Percentiles rank a stretch among this genome's conserved stretches.
phyloP scores from a whole-genome alignment of 2,113 vertebrate species.

The Ptychochromis oligacanthus region DNA sequence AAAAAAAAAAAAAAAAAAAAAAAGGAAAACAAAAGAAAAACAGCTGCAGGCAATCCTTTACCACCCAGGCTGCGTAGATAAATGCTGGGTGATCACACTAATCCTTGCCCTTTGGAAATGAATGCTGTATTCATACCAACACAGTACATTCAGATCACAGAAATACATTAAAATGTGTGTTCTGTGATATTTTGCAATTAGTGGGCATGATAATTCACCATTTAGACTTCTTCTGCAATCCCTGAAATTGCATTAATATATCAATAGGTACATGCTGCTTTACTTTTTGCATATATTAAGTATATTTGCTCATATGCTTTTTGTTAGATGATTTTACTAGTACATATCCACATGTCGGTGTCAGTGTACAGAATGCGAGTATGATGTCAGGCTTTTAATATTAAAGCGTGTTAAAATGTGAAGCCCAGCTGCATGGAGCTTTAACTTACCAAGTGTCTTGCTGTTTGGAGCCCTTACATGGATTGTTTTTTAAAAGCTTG shows the following conservation, averaged over 20 bases:
- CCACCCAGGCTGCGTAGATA: conserved; percentile 41
- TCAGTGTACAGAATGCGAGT: neutral
- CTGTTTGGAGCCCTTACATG: neutral
- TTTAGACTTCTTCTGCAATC: neutral
- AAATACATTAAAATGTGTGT: neutral
- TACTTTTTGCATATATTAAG: neutral
- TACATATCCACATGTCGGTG: neutral
- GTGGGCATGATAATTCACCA: neutral
- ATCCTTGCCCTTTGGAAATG: conserved; percentile 55
- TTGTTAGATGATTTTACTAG: neutral
- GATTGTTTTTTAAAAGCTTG: conserved; percentile 9
- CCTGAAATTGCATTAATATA: neutral
- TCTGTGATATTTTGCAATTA: neutral
- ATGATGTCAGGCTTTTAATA: neutral
- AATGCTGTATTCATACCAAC: conserved; percentile 24
- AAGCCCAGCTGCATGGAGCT: neutral
- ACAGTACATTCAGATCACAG: neutral
- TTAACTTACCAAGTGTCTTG: neutral
- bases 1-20: neutral
- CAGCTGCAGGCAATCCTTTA: conserved; percentile 38
- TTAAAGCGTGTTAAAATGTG: neutral
- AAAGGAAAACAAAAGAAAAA: neutral
- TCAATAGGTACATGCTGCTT: neutral
- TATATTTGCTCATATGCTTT: no score
- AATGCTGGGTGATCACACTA: conserved; percentile 40